Conservation (phyloP, 1,140 invertebrate species). For the Drosophila kurseongensis region DNA sequence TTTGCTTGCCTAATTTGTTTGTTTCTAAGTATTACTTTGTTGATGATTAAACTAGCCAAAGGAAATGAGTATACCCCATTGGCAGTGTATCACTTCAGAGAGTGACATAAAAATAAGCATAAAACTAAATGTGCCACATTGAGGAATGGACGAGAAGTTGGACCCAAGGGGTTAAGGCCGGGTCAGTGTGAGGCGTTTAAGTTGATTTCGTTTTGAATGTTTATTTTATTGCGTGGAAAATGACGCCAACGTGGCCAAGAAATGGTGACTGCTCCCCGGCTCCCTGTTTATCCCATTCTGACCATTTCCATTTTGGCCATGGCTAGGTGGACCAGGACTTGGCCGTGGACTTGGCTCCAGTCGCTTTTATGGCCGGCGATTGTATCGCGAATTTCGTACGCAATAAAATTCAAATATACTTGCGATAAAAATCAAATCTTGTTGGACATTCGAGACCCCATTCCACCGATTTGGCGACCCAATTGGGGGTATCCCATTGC, state of each 20-base stretch:
- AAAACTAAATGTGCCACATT: slow-evolving; percentile 82
- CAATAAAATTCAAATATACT: slow-evolving; percentile 84
- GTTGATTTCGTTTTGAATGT: slow-evolving; percentile 84
- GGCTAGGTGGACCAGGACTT: slow-evolving; percentile 18
- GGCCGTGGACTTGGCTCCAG: slow-evolving; percentile 64
- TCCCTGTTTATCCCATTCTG: slow-evolving; percentile 8
- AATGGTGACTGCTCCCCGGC: slow-evolving; percentile 58
- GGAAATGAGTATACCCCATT: not conserved
- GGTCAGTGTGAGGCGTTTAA: slow-evolving; percentile 66
- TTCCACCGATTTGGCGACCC: not conserved
- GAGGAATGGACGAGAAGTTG: slow-evolving; percentile 58
- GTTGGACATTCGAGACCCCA: slow-evolving; percentile 66
- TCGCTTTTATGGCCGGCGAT: slow-evolving; percentile 75
- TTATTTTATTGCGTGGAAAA: slow-evolving; percentile 84
- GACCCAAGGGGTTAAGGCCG: slow-evolving; percentile 24
- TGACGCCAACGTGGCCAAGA: slow-evolving; percentile 84
- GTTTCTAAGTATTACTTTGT: not conserved
- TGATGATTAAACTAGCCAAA: not conserved
- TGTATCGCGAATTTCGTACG: slow-evolving; percentile 80
- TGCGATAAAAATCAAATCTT: slow-evolving; percentile 84
- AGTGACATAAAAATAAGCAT: slow-evolving; percentile 81
- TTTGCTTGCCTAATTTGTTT: too few species aligned
- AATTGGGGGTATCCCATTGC: slow-evolving; percentile 44
- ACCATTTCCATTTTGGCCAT: slow-evolving; percentile 1
- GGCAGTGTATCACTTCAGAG: slow-evolving; percentile 22